These are phyloP conservation scores for Arothron firmamentum DNA, from an alignment of 2,113 vertebrate species.

Conservation along the genomic window DNA sequence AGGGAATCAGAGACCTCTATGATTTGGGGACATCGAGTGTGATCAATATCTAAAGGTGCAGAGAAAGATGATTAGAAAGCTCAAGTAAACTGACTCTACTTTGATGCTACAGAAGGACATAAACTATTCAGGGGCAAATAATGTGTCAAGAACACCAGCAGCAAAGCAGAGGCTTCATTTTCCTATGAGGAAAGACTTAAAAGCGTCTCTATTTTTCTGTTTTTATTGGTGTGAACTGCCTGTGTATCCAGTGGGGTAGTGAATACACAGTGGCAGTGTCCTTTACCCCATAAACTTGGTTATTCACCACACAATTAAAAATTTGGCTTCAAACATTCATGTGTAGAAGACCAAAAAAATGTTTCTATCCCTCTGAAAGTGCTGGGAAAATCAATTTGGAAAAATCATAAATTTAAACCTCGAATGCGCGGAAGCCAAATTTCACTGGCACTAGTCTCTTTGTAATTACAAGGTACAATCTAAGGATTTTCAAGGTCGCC, in stretches of 20 bases:
- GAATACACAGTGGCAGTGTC: no score
- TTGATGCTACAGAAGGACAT: neutral
- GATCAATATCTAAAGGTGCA: constrained; percentile 19
- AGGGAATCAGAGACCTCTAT: neutral
- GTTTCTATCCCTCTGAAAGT: neutral
- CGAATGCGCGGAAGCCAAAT: no score
- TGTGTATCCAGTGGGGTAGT: no score
- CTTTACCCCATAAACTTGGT: neutral
- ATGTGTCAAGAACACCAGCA: constrained; percentile 7
- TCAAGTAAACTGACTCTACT: neutral
- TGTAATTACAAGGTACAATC: neutral
- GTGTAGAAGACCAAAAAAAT: constrained; percentile 11
- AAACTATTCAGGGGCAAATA: neutral
- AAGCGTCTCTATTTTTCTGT: constrained; percentile 8
- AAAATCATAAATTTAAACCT: no score
- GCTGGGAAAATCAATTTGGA: no score
- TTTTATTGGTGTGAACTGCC: neutral
- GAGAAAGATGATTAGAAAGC: neutral
- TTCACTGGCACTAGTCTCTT: neutral
- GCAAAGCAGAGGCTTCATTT: constrained; percentile 4
- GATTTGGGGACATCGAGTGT: constrained; percentile 11
- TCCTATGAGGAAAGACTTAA: neutral
- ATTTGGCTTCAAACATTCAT: constrained; percentile 23
- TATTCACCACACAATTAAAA: constrained; percentile 20
- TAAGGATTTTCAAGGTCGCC: neutral